These are phyloP conservation scores for Amorpha juglandis DNA, from an alignment of 2,888 invertebrate species.

Conservation along the genomic window DNA sequence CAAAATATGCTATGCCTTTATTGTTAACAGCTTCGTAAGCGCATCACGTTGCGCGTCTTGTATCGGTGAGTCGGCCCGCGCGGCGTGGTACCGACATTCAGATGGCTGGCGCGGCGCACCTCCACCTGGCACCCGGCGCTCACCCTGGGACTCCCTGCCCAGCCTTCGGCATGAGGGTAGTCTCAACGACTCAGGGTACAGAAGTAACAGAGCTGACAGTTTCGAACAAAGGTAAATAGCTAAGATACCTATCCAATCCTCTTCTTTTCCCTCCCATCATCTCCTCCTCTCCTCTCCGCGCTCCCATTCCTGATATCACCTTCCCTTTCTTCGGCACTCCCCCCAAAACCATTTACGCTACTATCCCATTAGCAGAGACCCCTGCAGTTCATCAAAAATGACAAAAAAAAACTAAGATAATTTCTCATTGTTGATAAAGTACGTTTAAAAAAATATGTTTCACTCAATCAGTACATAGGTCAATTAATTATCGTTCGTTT, in stretches of 20 bases:
- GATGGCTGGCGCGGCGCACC: constrained; percentile 90
- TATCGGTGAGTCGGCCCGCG: constrained; percentile 94
- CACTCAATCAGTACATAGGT: too few relatives aligned
- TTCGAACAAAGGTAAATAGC: constrained; percentile 90
- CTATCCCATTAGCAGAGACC: too few relatives aligned
- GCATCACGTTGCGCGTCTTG: constrained; percentile 92
- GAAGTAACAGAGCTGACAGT: constrained; percentile 93
- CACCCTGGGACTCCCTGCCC: constrained; percentile 94
- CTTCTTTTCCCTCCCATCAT: too few relatives aligned
- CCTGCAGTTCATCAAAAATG: too few relatives aligned
- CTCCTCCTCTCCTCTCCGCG: too few relatives aligned
- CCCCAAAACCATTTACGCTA: too few relatives aligned
- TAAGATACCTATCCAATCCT: too few relatives aligned
- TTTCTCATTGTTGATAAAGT: constrained; percentile 11
- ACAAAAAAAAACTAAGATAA: too few relatives aligned
- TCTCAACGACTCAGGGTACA: constrained; percentile 94
- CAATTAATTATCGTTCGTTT: background rate
- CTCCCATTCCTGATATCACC: too few relatives aligned
- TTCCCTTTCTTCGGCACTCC: too few relatives aligned
- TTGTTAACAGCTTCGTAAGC: constrained; percentile 75
- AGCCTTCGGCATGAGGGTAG: constrained; percentile 93
- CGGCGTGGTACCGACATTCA: constrained; percentile 95
- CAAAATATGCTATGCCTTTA: background rate
- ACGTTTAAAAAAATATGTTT: constrained; percentile 6
- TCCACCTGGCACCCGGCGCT: constrained; percentile 87